Evolutionary conservation across 2,888 invertebrate species (phyloP), one percentile per base, ranked within the genome.

Genomic region (Brachypalpus laphriformis): DNA sequence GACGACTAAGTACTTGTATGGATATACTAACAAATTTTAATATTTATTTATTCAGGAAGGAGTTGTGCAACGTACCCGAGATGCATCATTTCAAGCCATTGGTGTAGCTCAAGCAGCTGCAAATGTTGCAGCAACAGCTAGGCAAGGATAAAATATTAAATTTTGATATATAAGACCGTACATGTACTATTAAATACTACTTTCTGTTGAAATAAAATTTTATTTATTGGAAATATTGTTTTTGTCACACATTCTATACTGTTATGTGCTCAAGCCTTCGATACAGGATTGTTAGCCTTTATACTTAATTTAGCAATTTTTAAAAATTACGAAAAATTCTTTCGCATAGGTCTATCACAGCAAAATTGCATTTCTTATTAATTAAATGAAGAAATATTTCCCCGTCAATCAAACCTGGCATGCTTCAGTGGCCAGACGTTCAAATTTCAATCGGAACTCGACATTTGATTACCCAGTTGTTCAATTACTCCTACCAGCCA

Each of bases 51-150:
- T n/a, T n/a, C 11, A 87, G 87, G 87, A 87, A 42, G 68, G 72
- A 77, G 70, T 88, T 59, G 90, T 87, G 2, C 89, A 90, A 42
- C 88, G 89, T 28, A 89, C 89, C 18, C 87, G 90, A 6, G 89
- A 90, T 88, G 89, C 89, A 61, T 87, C 89, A 18, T 87, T 88
- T 3, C 88, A 89, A 57, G 82, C 80, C 0, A 59, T 90, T 72
- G 88, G 86, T 0, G 72, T 90, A 4, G 91, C 90, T 3, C 89
- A 89, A 49, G 88, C 88, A 28, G 89, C 89, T 0, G 90, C 90
- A 3, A 88, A 89, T 87, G 90, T 90, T 1, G 90, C 89, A 0
- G 90, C 89, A 11, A 16, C 89, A 7, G 86, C 78, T 7, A 82
- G 82, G 3, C 70, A 20, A 11, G 71, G 71, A 4, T 72, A 61